These are phyloP conservation scores for Leptinotarsa tumamoca DNA, from an alignment of 2,888 invertebrate genomes.

Conservation along the genomic window DNA sequence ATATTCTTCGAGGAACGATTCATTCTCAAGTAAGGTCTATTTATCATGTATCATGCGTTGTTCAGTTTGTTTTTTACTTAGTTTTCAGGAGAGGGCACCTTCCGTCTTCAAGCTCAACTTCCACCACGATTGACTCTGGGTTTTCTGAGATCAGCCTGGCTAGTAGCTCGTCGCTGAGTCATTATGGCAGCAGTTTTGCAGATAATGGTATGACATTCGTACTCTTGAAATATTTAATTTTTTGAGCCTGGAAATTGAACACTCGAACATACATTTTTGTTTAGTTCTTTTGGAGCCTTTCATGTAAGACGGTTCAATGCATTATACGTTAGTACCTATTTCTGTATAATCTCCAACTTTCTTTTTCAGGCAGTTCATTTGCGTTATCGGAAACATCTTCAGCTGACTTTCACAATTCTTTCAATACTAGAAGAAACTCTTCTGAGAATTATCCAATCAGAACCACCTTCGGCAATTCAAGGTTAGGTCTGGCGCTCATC, in stretches of 20 bases:
- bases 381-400: slow-evolving; percentile 11
- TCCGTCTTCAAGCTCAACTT: slow-evolving; percentile 27
- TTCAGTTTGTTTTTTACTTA: slow-evolving; percentile 22
- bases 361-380: slow-evolving; percentile 23
- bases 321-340: too few species aligned
- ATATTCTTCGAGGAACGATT: slow-evolving; percentile 17
- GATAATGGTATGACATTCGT: neutral
- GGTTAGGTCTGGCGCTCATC: slow-evolving; percentile 36
- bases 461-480: slow-evolving; percentile 22
- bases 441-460: neutral
- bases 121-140: slow-evolving; percentile 36
- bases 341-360: neutral
- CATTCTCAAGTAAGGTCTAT: slow-evolving; percentile 12
- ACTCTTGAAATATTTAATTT: neutral
- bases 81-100: slow-evolving; percentile 29
- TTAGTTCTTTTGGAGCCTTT: too few species aligned
- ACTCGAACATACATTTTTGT: too few species aligned
- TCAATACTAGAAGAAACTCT: slow-evolving; percentile 21
- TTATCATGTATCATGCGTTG: neutral
- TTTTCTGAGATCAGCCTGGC: slow-evolving; percentile 34
- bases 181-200: neutral
- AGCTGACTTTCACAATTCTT: slow-evolving; percentile 16
- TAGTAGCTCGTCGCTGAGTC: slow-evolving; percentile 25
- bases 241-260: neutral
- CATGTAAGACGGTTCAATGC: too few species aligned